Evolutionary conservation across 2,113 vertebrate genomes (phyloP).

Genomic region (Oryzias celebensis): DNA sequence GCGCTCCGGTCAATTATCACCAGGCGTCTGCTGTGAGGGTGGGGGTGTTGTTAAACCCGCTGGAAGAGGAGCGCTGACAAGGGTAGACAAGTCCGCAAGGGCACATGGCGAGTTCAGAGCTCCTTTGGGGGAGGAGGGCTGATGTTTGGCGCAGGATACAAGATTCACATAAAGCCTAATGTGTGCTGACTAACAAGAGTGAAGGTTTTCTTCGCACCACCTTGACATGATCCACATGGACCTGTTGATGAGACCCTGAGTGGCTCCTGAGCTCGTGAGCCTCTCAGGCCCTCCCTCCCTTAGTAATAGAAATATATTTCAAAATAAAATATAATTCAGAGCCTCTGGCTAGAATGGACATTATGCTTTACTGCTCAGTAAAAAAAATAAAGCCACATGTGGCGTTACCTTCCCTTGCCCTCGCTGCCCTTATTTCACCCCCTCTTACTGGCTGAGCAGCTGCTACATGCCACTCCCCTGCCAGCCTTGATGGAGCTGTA

Average conservation of each 20-base stretch:
- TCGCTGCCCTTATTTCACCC: too few relatives aligned
- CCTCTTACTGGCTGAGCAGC: too few relatives aligned
- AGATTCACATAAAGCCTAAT: constrained; percentile 20
- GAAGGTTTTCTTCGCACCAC: constrained; percentile 20
- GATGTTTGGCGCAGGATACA: constrained; percentile 1
- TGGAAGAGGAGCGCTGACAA: constrained; percentile 4
- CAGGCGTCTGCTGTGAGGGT: constrained; percentile 3
- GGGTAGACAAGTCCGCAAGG: not conserved
- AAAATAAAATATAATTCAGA: constrained; percentile 71
- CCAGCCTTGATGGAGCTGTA: too few relatives aligned
- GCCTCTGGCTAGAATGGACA: constrained; percentile 56
- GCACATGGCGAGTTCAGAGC: constrained; percentile 4
- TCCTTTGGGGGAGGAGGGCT: constrained; percentile 26
- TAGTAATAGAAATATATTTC: constrained; percentile 74
- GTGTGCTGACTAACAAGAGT: constrained; percentile 42
- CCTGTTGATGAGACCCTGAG: constrained; percentile 70
- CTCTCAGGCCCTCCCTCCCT: constrained; percentile 58
- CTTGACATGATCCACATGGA: constrained; percentile 43
- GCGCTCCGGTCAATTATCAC: constrained; percentile 21
- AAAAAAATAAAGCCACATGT: constrained; percentile 13
- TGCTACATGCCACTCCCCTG: too few relatives aligned
- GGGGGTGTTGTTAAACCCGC: constrained; percentile 8
- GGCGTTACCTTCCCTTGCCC: too few relatives aligned
- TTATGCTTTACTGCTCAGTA: constrained; percentile 58
- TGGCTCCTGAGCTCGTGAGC: constrained; percentile 36